These are phyloP conservation scores for Cataglyphis hispanica DNA, from an alignment of 1,140 invertebrate species.

Conservation along the genomic window DNA sequence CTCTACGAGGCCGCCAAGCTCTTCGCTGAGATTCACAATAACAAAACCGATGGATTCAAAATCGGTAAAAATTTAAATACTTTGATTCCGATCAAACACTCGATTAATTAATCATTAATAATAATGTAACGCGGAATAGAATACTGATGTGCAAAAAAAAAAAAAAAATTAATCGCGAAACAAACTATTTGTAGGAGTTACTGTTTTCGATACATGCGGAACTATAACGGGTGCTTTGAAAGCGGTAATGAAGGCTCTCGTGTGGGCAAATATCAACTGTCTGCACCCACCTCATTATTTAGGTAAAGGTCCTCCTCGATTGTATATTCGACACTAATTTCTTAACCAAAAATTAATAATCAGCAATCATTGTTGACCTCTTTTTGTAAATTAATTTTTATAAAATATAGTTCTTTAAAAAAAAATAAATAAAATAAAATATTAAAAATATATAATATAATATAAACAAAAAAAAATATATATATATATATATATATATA, in stretches of 20 bases:
- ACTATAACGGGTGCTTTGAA: slow-evolving; percentile 81
- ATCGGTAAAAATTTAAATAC: slow-evolving; percentile 74
- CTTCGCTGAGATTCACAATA: slow-evolving; percentile 81
- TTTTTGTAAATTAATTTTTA: neutral
- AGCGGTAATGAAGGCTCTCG: slow-evolving; percentile 83
- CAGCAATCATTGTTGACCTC: neutral
- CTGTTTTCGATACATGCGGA: slow-evolving; percentile 83
- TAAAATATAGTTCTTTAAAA: no score
- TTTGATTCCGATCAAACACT: neutral
- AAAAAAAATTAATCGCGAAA: slow-evolving; percentile 13
- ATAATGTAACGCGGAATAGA: neutral
- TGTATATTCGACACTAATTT: slow-evolving; percentile 18
- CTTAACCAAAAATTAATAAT: neutral
- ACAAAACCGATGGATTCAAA: slow-evolving; percentile 77
- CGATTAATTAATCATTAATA: neutral
- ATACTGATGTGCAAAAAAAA: neutral
- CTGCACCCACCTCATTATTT: slow-evolving; percentile 82
- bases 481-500: neutral
- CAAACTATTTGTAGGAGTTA: slow-evolving; percentile 74
- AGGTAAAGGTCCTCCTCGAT: slow-evolving; percentile 72
- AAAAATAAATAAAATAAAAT: no score
- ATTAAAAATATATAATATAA: no score
- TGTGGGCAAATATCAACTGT: slow-evolving; percentile 81
- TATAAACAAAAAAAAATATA: neutral
- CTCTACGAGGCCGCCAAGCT: slow-evolving; percentile 82